phyloP scores from a whole-genome alignment of 2,888 invertebrate species.

The Nebria brevicollis region DNA sequence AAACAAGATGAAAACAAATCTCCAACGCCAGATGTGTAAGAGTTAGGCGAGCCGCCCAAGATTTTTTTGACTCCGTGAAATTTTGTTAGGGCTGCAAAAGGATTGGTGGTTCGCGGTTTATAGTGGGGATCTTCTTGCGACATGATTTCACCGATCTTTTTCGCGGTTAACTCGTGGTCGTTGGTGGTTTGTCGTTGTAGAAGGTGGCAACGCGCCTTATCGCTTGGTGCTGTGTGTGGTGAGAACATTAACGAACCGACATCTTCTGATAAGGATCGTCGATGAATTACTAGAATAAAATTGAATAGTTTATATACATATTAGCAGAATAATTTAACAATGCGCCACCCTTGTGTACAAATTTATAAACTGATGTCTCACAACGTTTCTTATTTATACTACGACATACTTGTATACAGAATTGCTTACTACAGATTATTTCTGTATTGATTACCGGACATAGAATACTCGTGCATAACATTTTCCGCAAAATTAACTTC shows the following conservation, averaged over 20 bases:
- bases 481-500: too few relatives aligned
- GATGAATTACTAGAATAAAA: slow-evolving; percentile 68
- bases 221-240: slow-evolving; percentile 73
- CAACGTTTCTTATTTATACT: too few relatives aligned
- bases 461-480: too few relatives aligned
- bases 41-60: slow-evolving; percentile 71
- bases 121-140: slow-evolving; percentile 86
- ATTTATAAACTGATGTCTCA: too few relatives aligned
- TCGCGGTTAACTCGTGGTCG: slow-evolving; percentile 63
- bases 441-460: too few relatives aligned
- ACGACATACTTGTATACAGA: too few relatives aligned
- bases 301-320: slow-evolving; percentile 3
- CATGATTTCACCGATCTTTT: slow-evolving; percentile 85
- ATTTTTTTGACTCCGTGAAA: slow-evolving; percentile 86
- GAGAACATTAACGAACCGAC: slow-evolving; percentile 70
- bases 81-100: slow-evolving; percentile 78
- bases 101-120: slow-evolving; percentile 76
- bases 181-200: slow-evolving; percentile 60
- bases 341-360: too few relatives aligned
- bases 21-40: slow-evolving; percentile 62
- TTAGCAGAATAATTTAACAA: too few relatives aligned
- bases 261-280: slow-evolving; percentile 80
- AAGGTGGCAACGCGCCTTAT: slow-evolving; percentile 78
- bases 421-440: too few relatives aligned
- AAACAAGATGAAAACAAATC: slow-evolving; percentile 80